Conservation (phyloP, 2,797 vertebrate species). For the Danionella dracula region DNA sequence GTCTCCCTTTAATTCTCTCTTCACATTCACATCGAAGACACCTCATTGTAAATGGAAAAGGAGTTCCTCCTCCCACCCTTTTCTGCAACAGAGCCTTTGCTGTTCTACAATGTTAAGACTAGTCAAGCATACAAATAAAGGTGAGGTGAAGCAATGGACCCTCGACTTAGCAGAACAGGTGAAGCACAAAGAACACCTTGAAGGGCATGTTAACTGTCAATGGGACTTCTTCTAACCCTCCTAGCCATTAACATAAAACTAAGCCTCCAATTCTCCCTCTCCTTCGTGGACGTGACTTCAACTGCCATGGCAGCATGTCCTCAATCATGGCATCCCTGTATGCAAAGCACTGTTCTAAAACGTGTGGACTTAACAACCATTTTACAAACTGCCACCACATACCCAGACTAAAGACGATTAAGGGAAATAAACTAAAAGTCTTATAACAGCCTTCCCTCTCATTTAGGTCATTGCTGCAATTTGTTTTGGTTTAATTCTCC, state of each 20-base stretch:
- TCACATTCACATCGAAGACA: slow-evolving; percentile 47
- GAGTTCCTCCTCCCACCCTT: slow-evolving; percentile 58
- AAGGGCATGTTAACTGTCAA: slow-evolving; percentile 82
- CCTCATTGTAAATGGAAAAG: slow-evolving; percentile 55
- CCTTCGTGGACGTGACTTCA: background rate
- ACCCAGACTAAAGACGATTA: slow-evolving; percentile 37
- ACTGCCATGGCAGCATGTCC: background rate
- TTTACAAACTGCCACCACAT: slow-evolving; percentile 19
- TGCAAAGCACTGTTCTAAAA: slow-evolving; percentile 40
- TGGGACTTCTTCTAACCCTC: slow-evolving; percentile 72
- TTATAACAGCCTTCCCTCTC: slow-evolving; percentile 66
- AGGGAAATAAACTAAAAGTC: too few relatives aligned
- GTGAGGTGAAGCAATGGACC: slow-evolving; percentile 86
- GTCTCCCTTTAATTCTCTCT: slow-evolving; percentile 3
- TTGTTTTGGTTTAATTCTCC: slow-evolving; percentile 30
- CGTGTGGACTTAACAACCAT: slow-evolving; percentile 33
- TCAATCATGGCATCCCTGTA: slow-evolving; percentile 21
- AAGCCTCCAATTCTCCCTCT: slow-evolving; percentile 51
- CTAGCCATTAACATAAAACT: slow-evolving; percentile 78
- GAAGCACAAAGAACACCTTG: slow-evolving; percentile 91
- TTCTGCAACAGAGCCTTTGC: slow-evolving; percentile 66
- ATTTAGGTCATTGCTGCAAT: slow-evolving; percentile 64
- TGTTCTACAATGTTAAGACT: slow-evolving; percentile 84
- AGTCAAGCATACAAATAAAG: slow-evolving; percentile 97
- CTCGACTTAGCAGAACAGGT: slow-evolving; percentile 96